Base-by-base conservation (phyloP, 2,797 vertebrate species). In the Thamnophis elegans region DNA sequence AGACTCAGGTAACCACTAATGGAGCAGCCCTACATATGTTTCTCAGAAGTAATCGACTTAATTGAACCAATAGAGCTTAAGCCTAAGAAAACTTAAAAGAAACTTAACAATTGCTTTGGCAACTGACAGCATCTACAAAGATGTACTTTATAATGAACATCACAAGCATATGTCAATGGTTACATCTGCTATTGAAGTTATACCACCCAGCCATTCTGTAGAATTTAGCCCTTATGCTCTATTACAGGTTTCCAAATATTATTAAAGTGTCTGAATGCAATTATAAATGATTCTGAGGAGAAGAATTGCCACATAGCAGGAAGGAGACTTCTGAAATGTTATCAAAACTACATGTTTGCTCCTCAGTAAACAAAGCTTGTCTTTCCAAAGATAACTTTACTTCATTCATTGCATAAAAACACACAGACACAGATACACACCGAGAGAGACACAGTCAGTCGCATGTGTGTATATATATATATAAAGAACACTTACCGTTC, bases 401-500 rank as follows among this genome's bases (percentile, higher is more conserved):
- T 51, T 12, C 47, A 32, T 87, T 58, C 32, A 32, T 32, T 88
- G 54, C 32, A 28, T 20, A 10, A 28, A 32, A 36, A 36, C 18
- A 47, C 14, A 47, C 0, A 62, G 59, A 65, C 11, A 32, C 42
- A 65, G 42, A 68, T 1, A 89, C 2, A 62, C 16, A 62, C 8
- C 11, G 3, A 62, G 26, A 62, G 4, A 62, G 0, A 62, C 1
- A 62, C 4, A 62, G 60, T 62, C 4, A 62, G 60, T 62, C 28
- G 25, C 14, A 47, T 9, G 51, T 4, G n/a, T n/a, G n/a, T 47
- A 4, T 47, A 47, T 47, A 47, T 47, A 59, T 32, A 36, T 18
- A 51, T 18, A 91, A 94, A 94, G 95, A 51, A 32, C 95, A 99
- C 99, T 99, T 98, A 99, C 99, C 98, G 98, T 99, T 98, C 99